Evolutionary conservation across 2,113 vertebrate species (phyloP), one percentile per base, ranked within the genome.

Genomic region (Erpornis zantholeuca): DNA sequence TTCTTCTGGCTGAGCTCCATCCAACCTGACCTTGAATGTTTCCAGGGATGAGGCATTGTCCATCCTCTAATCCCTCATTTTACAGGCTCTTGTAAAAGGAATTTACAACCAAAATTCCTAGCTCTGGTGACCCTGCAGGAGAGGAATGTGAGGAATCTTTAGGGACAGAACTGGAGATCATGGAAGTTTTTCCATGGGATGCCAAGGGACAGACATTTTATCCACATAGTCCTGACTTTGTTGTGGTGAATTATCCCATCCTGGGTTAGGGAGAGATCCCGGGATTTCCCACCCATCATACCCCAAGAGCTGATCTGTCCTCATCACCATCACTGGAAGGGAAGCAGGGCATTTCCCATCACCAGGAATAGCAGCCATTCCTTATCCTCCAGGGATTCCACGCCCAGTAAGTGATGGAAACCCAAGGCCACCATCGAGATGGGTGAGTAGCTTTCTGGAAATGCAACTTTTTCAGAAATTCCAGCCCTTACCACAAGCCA

Each of bases 391-490:
- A 76, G 27, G 19, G 10, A 68, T 56, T 18, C 27, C 38, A 33
- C 1, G 0, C 11, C 25, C 38, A 29, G 7, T 18, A 42, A 47
- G 4, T 8, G 49, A 54, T 20, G 24, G 27, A 75, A 80, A 53
- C 3, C 3, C 0, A 0, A 82, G 38, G 23, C 15, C 29, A 22
- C n/a, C 16, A 7, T 15, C 0, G 6, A 52, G 22, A 13, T 5
- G 3, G 17, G 12, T 18, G 40, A 68, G 10, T 4, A 52, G 9
- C 24, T 38, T 7, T 40, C 45, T 40, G 15, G n/a, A 90, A 82
- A 80, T 17, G 6, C 11, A 88, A 27, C 4, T 42, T 76, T 14
- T 72, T 38, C 40, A 11, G 33, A 53, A 90, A 35, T 33, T 77
- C 36, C n/a, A 65, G 40, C 5, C 24, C 11, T 65, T 25, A 20